Base-by-base conservation (phyloP, 1,140 invertebrate genomes). In the Lucilia sericata region DNA sequence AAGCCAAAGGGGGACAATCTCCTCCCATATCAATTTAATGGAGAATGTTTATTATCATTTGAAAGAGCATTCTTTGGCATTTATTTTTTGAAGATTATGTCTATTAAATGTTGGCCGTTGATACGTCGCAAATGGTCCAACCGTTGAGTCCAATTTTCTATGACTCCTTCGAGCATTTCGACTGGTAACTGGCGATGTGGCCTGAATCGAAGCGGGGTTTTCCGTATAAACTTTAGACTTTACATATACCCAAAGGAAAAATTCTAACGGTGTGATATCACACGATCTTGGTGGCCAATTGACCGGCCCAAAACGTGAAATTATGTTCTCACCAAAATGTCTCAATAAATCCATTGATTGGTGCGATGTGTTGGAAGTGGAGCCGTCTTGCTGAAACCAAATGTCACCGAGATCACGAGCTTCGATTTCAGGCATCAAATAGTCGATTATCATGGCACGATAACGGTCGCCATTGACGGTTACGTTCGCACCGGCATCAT, bases 1-100 rank as follows among this genome's bases (percentile, higher is more conserved):
- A n/a, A n/a, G n/a, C n/a, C n/a, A n/a, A n/a, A n/a, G n/a, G n/a
- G n/a, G n/a, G n/a, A n/a, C n/a, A n/a, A n/a, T n/a, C n/a, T n/a
- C n/a, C n/a, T n/a, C n/a, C n/a, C n/a, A n/a, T n/a, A n/a, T n/a
- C n/a, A 82, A 70, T 60, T 82, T 82, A 74, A 74, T 83, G 70
- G 70, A 70, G n/a, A 83, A 25, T 83, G 42, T 83, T 75, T 75
- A 83, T 42, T 83, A 83, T 83, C 70, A 83, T 83, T 83, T 65
- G 36, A 75, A 83, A 83, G 82, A 75, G 75, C 82, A 83, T 83
- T 75, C 10, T 83, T 83, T 83, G 70, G 82, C 36, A n/a, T n/a
- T n/a, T n/a, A n/a, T n/a, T n/a, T n/a, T n/a, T n/a, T n/a, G n/a
- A n/a, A n/a, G n/a, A n/a, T 83, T 83, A 83, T 83, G 42, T 82